A percentile compares a stretch with the other conserved stretches of the same genome.
These are phyloP conservation scores for Hesperophylax magnus DNA, from an alignment of 1,140 invertebrate species.

Conservation along the genomic window DNA sequence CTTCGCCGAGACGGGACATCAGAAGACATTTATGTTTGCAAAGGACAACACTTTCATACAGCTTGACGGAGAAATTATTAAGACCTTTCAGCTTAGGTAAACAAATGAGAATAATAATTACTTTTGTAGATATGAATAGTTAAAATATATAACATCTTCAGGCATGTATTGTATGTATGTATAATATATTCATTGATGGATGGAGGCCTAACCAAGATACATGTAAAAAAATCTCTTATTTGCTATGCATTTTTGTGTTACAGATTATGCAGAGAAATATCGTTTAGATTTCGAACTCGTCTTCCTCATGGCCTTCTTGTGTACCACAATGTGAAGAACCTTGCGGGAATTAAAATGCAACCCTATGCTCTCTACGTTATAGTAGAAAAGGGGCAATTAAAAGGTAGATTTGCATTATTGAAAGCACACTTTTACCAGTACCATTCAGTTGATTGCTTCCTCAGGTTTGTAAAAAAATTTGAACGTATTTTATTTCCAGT, in stretches of 20 bases:
- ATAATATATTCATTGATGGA: too few relatives aligned
- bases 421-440: too few relatives aligned
- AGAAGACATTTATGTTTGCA: conserved; percentile 88
- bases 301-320: conserved; percentile 88
- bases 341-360: conserved; percentile 77
- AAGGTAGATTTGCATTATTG: conserved; percentile 64
- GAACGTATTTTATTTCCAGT: conserved; percentile 65
- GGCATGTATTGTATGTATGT: too few relatives aligned
- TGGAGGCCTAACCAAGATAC: too few relatives aligned
- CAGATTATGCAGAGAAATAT: conserved; percentile 89
- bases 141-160: too few relatives aligned
- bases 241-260: conserved; percentile 58
- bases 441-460: too few relatives aligned
- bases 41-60: conserved; percentile 91
- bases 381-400: conserved; percentile 89
- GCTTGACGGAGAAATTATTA: conserved; percentile 86
- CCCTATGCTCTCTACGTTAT: conserved; percentile 92
- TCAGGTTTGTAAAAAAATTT: background rate
- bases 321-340: conserved; percentile 91
- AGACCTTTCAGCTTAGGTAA: conserved; percentile 87
- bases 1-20: conserved; percentile 84
- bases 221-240: too few relatives aligned
- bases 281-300: conserved; percentile 88
- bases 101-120: background rate
- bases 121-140: too few relatives aligned